Evolutionary conservation across 1,140 invertebrate genomes (phyloP).

Genomic region (Cylas formicarius): DNA sequence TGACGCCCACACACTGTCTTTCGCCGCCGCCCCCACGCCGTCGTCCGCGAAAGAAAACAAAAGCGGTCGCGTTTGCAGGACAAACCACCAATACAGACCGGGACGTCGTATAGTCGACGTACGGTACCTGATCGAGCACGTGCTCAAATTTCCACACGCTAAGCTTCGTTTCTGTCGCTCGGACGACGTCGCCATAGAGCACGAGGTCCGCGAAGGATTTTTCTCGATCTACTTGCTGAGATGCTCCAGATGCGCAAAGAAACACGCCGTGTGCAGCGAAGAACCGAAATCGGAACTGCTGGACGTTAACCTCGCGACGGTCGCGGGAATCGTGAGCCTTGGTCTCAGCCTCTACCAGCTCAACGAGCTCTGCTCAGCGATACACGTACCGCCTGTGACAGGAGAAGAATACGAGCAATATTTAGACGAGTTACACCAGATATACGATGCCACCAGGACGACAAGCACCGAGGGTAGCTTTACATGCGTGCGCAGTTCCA

Average conservation of each 20-base stretch:
- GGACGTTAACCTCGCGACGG: conserved; percentile 22
- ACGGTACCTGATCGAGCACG: conserved; percentile 19
- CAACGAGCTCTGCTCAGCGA: conserved; percentile 23
- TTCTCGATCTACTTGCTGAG: conserved; percentile 20
- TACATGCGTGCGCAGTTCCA: conserved; percentile 9
- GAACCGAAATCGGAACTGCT: conserved; percentile 22
- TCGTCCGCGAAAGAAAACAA: no score
- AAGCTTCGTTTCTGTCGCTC: conserved; percentile 18
- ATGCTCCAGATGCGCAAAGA: conserved; percentile 16
- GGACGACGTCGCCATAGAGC: conserved; percentile 18
- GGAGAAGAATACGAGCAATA: conserved; percentile 20
- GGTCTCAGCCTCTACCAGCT: conserved; percentile 19
- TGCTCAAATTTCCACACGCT: conserved; percentile 21
- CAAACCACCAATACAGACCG: conserved; percentile 20
- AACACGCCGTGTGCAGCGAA: conserved; percentile 21
- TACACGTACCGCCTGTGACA: conserved; percentile 18
- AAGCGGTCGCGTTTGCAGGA: conserved; percentile 5
- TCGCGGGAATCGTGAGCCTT: conserved; percentile 24
- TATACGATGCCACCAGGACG: conserved; percentile 13
- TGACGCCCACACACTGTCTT: no score
- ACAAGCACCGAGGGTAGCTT: conserved; percentile 6
- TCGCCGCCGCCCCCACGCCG: no score
- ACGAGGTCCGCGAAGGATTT: conserved; percentile 23
- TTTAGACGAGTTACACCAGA: conserved; percentile 16
- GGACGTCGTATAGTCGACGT: conserved; percentile 26